Evolutionary conservation across 2,113 vertebrate species (phyloP), one percentile per base, ranked within the genome.

Genomic region (Platysteira castanea): DNA sequence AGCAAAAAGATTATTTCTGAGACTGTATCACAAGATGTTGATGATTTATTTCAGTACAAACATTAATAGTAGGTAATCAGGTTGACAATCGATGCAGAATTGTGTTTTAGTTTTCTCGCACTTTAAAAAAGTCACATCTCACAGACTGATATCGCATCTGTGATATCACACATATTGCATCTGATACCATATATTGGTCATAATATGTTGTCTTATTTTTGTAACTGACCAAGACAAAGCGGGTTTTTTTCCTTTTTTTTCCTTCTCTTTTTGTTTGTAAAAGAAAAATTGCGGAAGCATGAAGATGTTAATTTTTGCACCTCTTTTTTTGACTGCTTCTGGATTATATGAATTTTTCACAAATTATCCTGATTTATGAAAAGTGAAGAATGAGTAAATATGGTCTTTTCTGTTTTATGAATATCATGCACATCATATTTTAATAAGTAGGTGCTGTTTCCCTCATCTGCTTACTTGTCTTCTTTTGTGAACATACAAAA

Each of bases 51-150:
- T 85, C 31, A 60, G 57, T 75, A 27, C 10, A 82, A 68, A 47
- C 21, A 8, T 53, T 52, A 63, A 11, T n/a, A 31, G 28, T 68
- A 82, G 20, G 13, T 87, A 54, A 21, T 84, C 22, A 71, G 49
- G 52, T 81, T 2, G 4, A 42, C 17, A 47, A 31, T 41, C 91
- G 81, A 81, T 59, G 16, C 22, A 89, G 31, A 52, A 71, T 17
- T 33, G 11, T 54, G 39, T 35, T 93, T 84, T 84, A 47, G 79
- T 96, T 89, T 94, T 68, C 82, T 97, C 52, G 52, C 46, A 35
- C 63, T 96, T 85, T 20, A 16, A 42, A 61, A 87, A 90, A 76
- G 59, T 77, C 52, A 47, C 63, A 89, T 96, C 93, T 97, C 61
- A 46, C 57, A 26, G n/a, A 37, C 23, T 59, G n/a, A 17, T 59